Percentiles rank a stretch among this genome's conserved stretches.
phyloP scores from a whole-genome alignment of 2,797 vertebrate species.

The Cynopterus sphinx region DNA sequence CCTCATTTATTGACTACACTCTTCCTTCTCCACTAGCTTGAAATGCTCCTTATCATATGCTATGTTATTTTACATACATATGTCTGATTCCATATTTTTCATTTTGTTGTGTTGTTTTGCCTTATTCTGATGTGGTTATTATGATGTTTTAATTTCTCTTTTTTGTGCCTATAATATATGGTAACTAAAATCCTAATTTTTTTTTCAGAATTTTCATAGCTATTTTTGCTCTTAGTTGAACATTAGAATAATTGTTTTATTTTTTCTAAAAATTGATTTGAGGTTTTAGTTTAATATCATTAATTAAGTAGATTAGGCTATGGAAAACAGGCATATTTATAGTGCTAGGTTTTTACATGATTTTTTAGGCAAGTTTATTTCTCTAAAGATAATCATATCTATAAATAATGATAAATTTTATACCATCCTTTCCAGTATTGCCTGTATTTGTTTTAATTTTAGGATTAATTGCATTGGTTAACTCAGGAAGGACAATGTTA shows the following conservation, averaged over 20 bases:
- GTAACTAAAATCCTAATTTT: not conserved
- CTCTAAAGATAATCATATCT: not conserved
- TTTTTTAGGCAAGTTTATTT: slow-evolving; percentile 30
- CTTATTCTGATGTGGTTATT: not conserved
- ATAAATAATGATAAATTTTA: slow-evolving; percentile 9
- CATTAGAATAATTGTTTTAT: not conserved
- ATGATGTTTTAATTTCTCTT: not conserved
- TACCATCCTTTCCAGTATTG: not conserved
- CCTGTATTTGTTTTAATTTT: slow-evolving; percentile 1
- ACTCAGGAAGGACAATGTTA: not conserved
- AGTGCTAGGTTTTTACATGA: not conserved
- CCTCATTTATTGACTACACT: not conserved
- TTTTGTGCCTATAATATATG: not conserved
- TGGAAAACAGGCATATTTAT: not conserved
- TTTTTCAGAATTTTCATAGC: not conserved
- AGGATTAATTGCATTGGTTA: not conserved
- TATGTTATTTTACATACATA: not conserved
- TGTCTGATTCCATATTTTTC: not conserved
- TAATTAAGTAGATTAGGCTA: not conserved
- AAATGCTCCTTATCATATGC: not conserved
- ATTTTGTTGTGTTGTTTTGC: not conserved
- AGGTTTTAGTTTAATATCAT: not conserved
- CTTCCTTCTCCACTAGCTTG: not conserved
- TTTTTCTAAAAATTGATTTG: not conserved
- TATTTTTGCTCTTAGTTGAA: slow-evolving; percentile 4